Conservation (phyloP, 2,797 vertebrate genomes). For the Meriones psammophilus region DNA sequence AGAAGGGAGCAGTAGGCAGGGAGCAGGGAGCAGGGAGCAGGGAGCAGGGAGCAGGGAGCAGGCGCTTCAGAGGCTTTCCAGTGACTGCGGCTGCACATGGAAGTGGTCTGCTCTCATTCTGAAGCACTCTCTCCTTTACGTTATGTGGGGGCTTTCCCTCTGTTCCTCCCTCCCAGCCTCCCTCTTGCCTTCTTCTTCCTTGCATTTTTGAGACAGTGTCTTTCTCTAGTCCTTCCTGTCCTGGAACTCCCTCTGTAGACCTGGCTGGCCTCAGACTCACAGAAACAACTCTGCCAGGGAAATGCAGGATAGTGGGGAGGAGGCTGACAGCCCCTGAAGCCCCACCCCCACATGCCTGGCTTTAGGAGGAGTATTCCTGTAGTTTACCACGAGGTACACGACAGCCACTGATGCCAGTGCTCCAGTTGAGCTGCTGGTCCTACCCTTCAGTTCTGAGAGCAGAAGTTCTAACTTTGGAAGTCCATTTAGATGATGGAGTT, state of each 20-base stretch:
- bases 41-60: background rate
- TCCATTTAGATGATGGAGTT: background rate
- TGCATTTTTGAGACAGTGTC: background rate
- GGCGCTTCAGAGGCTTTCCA: background rate
- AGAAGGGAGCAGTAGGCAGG: background rate
- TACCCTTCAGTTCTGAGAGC: background rate
- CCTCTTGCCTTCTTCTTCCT: background rate
- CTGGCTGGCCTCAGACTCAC: background rate
- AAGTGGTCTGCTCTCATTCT: background rate
- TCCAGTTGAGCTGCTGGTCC: background rate
- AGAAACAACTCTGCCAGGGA: background rate
- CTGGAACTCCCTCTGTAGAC: background rate
- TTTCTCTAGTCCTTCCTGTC: no score
- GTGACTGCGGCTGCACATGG: background rate
- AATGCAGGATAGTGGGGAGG: no score
- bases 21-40: background rate
- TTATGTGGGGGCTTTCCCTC: background rate
- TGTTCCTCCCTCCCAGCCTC: fast-evolving
- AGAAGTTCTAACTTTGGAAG: background rate
- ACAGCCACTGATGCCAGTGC: no score
- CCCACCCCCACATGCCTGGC: background rate
- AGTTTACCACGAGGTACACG: background rate
- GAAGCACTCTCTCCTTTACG: background rate
- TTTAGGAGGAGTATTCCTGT: background rate
- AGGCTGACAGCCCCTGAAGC: background rate